A percentile compares a stretch with the other conserved stretches of the same genome.
Conservation (phyloP, 2,888 invertebrate species). For the Kuschelorhynchus macadamiae region DNA sequence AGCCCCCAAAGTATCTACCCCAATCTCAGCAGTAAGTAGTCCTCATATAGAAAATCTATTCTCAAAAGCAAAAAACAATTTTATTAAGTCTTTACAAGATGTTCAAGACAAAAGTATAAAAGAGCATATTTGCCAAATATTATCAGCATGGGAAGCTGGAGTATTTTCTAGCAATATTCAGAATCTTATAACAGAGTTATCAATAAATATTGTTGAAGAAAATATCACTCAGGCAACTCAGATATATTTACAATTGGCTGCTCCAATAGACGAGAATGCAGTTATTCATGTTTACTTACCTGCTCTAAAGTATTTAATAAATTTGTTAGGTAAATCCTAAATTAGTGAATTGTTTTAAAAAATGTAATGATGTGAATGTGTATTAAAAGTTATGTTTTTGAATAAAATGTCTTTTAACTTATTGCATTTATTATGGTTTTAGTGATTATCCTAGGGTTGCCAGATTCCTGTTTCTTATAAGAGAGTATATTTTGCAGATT, state of each 20-base stretch:
- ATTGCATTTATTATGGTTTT: no score
- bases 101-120: constrained; percentile 28
- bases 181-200: constrained; percentile 34
- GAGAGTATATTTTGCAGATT: no score
- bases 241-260: constrained; percentile 36
- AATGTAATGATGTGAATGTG: no score
- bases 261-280: constrained; percentile 15
- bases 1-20: neutral
- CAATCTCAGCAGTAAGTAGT: neutral
- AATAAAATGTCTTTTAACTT: no score
- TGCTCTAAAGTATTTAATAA: constrained; percentile 31
- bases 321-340: neutral
- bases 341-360: no score
- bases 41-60: constrained; percentile 30
- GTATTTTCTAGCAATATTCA: constrained; percentile 39
- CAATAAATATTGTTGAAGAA: constrained; percentile 23
- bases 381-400: no score
- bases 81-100: constrained; percentile 22
- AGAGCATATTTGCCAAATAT: constrained; percentile 34
- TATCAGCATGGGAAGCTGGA: constrained; percentile 37
- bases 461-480: no score
- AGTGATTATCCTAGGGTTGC: no score
- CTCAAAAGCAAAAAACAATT: constrained; percentile 34
- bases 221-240: constrained; percentile 32
- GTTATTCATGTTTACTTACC: constrained; percentile 32